Conservation (phyloP, 2,888 invertebrate species). For the Andrena trimmerana region DNA sequence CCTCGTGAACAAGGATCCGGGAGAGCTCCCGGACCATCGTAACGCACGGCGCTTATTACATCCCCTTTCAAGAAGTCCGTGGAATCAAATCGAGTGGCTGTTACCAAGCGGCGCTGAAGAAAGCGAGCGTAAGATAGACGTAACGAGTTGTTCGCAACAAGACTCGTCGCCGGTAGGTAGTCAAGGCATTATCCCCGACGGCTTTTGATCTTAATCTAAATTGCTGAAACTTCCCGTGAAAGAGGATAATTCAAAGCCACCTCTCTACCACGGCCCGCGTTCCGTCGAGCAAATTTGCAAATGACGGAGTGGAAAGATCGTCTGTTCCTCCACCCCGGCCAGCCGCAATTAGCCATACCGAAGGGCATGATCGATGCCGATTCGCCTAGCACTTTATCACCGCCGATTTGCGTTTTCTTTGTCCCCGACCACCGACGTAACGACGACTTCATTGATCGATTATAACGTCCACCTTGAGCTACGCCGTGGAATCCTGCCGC, state of each 20-base stretch:
- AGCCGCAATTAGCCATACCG: constrained; percentile 60
- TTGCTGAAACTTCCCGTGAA: constrained; percentile 69
- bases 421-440: neutral
- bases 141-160: constrained; percentile 47
- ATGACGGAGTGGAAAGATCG: constrained; percentile 44
- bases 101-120: constrained; percentile 13
- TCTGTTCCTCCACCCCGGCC: constrained; percentile 29
- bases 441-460: constrained; percentile 12
- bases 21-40: neutral
- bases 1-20: neutral
- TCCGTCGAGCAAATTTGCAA: constrained; percentile 56
- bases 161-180: constrained; percentile 41
- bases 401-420: neutral
- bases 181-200: constrained; percentile 63
- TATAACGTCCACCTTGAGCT: neutral
- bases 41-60: neutral
- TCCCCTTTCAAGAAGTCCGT: constrained; percentile 9
- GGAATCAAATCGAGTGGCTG: constrained; percentile 25
- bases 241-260: constrained; percentile 53
- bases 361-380: constrained; percentile 47
- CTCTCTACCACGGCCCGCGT: constrained; percentile 16
- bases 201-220: constrained; percentile 77
- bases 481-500: neutral
- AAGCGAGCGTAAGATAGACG: constrained; percentile 38
- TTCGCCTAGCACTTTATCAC: constrained; percentile 30